A percentile compares a stretch with the other conserved stretches of the same genome.
These are phyloP conservation scores for Ispidina picta DNA, from an alignment of 2,797 vertebrate genomes.

Conservation along the genomic window DNA sequence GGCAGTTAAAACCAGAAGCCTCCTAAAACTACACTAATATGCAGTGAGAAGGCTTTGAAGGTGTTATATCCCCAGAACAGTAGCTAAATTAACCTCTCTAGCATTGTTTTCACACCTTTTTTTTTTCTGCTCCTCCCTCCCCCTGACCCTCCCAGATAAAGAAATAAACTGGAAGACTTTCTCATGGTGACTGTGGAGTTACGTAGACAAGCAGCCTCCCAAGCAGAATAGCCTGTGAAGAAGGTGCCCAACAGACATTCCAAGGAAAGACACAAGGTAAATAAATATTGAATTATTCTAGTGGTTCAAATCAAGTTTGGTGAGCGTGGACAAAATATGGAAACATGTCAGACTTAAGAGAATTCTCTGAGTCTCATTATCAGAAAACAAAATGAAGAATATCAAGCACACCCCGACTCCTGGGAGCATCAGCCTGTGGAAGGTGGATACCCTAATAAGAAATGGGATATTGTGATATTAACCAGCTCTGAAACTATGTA, in stretches of 20 bases:
- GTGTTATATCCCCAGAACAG: neutral
- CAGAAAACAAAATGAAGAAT: neutral
- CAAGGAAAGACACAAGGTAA: neutral
- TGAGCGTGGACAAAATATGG: neutral
- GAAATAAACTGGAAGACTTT: neutral
- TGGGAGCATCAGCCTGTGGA: neutral
- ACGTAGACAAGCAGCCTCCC: neutral
- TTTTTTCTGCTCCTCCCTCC: neutral
- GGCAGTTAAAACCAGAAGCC: neutral
- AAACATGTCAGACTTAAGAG: neutral
- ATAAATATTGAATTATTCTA: neutral
- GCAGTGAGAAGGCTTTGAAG: neutral
- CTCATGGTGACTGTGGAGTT: neutral
- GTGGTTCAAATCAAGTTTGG: neutral
- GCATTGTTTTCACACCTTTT: neutral
- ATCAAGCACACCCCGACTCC: neutral
- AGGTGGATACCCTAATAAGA: neutral
- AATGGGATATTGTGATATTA: neutral
- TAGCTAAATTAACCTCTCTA: neutral
- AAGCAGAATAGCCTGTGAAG: neutral
- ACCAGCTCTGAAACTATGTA: neutral
- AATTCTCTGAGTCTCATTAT: neutral
- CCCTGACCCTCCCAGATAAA: neutral
- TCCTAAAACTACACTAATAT: neutral
- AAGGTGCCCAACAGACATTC: neutral